Base-by-base conservation (phyloP, 2,113 vertebrate species). In the Hystrix brachyura region DNA sequence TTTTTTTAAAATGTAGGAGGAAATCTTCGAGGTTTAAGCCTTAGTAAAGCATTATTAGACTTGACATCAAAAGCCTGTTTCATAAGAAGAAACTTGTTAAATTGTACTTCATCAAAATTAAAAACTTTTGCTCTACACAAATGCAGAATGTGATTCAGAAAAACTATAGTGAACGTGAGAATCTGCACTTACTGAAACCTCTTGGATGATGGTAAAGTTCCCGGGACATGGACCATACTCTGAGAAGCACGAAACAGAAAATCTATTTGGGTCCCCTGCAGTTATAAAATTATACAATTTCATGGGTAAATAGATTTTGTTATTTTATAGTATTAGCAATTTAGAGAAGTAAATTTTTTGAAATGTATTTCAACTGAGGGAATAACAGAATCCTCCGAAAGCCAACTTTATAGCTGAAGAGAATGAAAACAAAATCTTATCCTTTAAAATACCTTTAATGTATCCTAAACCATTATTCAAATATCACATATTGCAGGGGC, bases 391-490 rank as follows among this genome's bases (percentile, higher is more conserved):
- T 67, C 1, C 46, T 34, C 3, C 15, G 2, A 78, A 87, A 90
- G 34, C 21, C n/a, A 91, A 51, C 19, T 62, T 94, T 74, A 64
- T 53, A 86, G 43, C 15, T 80, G 4, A 89, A 29, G 27, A 85
- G 3, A 82, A 91, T 62, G 27, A 85, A 53, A 95, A 72, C 43
- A 48, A 87, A 90, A 64, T 82, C 3, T 82, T 91, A 69, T 64
- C 62, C 71, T 96, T 92, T 81, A 64, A 89, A 67, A 87, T 81
- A 23, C 17, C 59, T 95, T 93, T 87, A 92, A 76, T 82, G 72
- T 76, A 88, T 85, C 65, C 21, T 76, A 96, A 93, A 85, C 15
- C 23, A 65, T 87, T 95, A 53, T 80, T 94, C 69, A 97, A 43
- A 90, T 83, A 23, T 4, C 25, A 87, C 14, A 60, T 78, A 82